These are phyloP conservation scores for Onychomys arenicola DNA, from an alignment of 2,797 vertebrate species.

Conservation along the genomic window DNA sequence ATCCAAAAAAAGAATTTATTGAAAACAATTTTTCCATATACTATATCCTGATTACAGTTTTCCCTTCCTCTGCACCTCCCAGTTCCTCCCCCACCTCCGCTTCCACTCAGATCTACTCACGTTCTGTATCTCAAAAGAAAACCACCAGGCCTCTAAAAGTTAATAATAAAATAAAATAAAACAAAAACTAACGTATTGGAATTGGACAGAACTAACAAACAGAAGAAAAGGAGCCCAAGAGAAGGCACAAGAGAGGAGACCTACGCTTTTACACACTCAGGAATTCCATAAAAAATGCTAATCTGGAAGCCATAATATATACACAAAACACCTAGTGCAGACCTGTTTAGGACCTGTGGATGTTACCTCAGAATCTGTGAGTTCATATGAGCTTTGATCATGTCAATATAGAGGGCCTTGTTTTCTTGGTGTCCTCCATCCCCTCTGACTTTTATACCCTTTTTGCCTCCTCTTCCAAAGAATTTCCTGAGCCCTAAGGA, in stretches of 20 bases:
- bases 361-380: neutral
- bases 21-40: neutral
- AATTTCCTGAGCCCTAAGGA: neutral
- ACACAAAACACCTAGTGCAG: neutral
- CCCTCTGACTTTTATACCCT: neutral
- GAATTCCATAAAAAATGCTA: neutral
- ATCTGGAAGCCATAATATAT: neutral
- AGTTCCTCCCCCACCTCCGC: neutral
- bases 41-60: neutral
- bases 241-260: neutral
- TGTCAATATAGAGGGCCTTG: too few species aligned
- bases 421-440: neutral
- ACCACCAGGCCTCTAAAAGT: neutral
- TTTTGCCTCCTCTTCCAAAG: neutral
- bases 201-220: neutral
- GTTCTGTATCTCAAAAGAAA: neutral
- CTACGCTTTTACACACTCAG: neutral
- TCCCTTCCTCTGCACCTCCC: neutral
- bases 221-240: neutral
- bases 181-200: neutral
- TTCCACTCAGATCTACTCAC: neutral
- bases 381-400: too few species aligned
- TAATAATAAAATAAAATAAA: neutral
- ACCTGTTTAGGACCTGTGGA: neutral
- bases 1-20: neutral